These are phyloP conservation scores for Erebia palarica DNA, from an alignment of 2,888 invertebrate species.

Conservation along the genomic window DNA sequence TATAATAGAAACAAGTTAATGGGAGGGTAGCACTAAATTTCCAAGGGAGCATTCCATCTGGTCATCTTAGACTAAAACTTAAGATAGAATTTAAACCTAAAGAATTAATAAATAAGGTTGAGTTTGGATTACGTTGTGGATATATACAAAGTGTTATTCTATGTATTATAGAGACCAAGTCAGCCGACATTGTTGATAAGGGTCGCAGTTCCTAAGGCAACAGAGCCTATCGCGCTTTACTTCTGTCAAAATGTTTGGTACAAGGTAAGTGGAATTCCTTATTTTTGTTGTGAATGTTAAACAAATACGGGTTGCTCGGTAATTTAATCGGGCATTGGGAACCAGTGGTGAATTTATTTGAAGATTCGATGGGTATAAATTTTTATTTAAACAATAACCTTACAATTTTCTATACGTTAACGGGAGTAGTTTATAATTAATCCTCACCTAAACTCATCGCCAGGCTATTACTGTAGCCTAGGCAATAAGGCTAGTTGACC, in stretches of 20 bases:
- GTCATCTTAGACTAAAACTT: conserved; percentile 37
- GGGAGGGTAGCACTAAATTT: conserved; percentile 66
- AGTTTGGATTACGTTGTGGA: conserved; percentile 41
- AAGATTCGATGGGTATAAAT: too few relatives aligned
- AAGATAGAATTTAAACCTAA: conserved; percentile 41
- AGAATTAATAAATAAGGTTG: conserved; percentile 33
- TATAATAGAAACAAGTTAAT: conserved; percentile 68
- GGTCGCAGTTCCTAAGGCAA: conserved; percentile 72
- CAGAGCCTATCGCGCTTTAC: conserved; percentile 66
- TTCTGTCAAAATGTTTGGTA: conserved; percentile 53
- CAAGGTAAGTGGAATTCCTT: conserved; percentile 40
- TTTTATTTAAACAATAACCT: too few relatives aligned
- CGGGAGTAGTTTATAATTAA: too few relatives aligned
- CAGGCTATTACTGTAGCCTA: too few relatives aligned
- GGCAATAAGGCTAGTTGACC: too few relatives aligned
- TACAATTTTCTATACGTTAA: too few relatives aligned
- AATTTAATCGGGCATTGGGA: too few relatives aligned
- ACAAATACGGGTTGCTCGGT: too few relatives aligned
- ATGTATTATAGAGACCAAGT: conserved; percentile 67
- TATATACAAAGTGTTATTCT: conserved; percentile 56
- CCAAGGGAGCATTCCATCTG: conserved; percentile 43
- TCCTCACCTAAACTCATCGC: too few relatives aligned
- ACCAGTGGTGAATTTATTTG: too few relatives aligned
- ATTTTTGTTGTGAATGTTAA: background rate
- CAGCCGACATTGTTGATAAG: conserved; percentile 73